Evolutionary conservation across 2,797 vertebrate species (phyloP).

Genomic region (Mycteria americana): DNA sequence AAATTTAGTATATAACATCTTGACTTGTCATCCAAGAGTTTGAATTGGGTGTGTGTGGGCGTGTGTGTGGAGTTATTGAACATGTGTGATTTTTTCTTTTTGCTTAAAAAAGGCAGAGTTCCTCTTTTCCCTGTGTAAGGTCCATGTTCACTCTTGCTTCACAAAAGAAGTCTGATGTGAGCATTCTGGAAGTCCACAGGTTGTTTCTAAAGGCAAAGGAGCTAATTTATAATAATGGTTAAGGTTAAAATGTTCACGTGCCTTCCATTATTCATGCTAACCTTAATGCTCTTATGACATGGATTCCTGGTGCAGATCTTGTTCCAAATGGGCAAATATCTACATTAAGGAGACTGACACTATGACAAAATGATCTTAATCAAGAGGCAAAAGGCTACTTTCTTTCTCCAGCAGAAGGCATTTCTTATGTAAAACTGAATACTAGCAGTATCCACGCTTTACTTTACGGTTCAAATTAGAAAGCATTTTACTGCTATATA

Average conservation of each 20-base stretch:
- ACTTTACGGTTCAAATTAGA: background rate
- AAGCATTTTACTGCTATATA: background rate
- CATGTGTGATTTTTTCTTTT: background rate
- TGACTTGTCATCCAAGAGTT: background rate
- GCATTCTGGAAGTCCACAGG: background rate
- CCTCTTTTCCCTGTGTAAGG: background rate
- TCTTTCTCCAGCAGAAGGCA: background rate
- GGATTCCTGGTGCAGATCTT: background rate
- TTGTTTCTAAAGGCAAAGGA: background rate
- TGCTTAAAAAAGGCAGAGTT: background rate
- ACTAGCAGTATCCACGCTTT: background rate
- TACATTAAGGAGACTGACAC: background rate
- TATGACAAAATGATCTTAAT: background rate
- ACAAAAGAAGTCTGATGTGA: background rate
- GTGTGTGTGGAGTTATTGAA: background rate
- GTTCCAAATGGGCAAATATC: background rate
- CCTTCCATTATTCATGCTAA: background rate
- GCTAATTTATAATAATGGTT: background rate
- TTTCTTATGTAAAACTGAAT: background rate
- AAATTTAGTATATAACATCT: background rate
- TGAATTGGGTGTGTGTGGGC: fast-evolving
- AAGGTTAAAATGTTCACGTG: background rate
- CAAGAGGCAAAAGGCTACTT: background rate
- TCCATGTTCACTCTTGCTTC: background rate
- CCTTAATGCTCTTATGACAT: background rate